Percentiles rank a stretch among this genome's conserved stretches.
phyloP scores from a whole-genome alignment of 2,113 vertebrate species.

The Carassius carassius region DNA sequence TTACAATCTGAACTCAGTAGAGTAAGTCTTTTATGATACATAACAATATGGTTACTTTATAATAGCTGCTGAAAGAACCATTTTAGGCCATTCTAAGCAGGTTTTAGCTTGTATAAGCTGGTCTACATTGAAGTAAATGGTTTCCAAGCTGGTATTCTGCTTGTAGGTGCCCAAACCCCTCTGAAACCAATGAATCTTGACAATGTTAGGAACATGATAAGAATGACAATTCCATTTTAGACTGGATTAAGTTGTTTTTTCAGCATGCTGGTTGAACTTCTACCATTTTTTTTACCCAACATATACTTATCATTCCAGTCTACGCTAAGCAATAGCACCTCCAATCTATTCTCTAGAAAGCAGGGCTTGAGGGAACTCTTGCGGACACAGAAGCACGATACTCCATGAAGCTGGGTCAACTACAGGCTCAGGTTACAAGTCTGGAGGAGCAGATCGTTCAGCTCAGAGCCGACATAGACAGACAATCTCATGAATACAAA shows the following conservation, averaged over 20 bases:
- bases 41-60: neutral
- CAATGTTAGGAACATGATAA: neutral
- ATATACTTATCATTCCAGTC: neutral
- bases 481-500: constrained; percentile 85
- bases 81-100: neutral
- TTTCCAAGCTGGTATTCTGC: neutral
- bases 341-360: constrained; percentile 76
- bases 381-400: constrained; percentile 84
- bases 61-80: no score
- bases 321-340: neutral
- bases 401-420: constrained; percentile 74
- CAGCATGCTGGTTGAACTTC: neutral
- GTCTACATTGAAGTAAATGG: neutral
- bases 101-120: no score
- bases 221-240: no score
- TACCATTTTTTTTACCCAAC: neutral
- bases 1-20: constrained; percentile 86
- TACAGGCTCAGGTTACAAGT: constrained; percentile 78
- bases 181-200: neutral
- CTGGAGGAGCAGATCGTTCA: constrained; percentile 81
- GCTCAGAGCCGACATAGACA: constrained; percentile 80
- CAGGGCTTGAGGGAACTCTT: constrained; percentile 77
- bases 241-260: neutral
- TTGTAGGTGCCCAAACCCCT: neutral
- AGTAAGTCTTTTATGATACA: constrained; percentile 69